Base-by-base conservation (phyloP, 2,888 invertebrate genomes). In the Cordilura impudica region DNA sequence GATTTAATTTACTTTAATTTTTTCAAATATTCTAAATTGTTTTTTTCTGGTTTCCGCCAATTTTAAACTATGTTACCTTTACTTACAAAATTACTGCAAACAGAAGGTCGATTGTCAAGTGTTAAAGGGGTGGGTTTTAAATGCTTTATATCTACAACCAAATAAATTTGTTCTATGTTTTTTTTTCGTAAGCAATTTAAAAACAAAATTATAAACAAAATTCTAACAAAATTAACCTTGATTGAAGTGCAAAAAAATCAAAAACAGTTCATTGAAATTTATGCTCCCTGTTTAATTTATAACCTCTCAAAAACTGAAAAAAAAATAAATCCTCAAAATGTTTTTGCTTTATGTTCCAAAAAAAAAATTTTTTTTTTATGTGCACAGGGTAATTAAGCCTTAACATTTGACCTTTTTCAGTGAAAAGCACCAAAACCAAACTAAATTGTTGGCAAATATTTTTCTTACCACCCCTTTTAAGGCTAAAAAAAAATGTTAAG, bases 351-450 rank as follows among this genome's bases (percentile, higher is more conserved):
- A 58, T 47, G 39, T n/a, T 35, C 23, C 1, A 26, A 12, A n/a
- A 43, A 47, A 18, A 12, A 23, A 58, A 60, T 49, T 60, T 51
- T 49, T 47, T 69, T 58, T 58, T 29, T 35, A 3, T 35, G 35
- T 5, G 49, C 10, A n/a, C 31, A 54, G n/a, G 35, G 35, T 56
- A 72, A 72, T 72, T 63, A 54, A 63, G 63, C 63, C 61, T 63
- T 71, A 71, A 63, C 61, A 54, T 63, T 26, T 72, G 71, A 54
- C 63, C 54, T 72, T 70, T 70, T 51, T 35, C 49, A 23, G 35
- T 21, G 35, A 7, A 23, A 21, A 26, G 6, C 21, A 51, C 3
- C 7, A 23, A 51, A 51, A 14, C 16, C 14, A 51, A 51, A 21
- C 1, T 4, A 23, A 51, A 7, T 51, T 51, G 1, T 51, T 51